Evolutionary conservation across 2,888 invertebrate genomes (phyloP).

Genomic region (Erebia ligea): DNA sequence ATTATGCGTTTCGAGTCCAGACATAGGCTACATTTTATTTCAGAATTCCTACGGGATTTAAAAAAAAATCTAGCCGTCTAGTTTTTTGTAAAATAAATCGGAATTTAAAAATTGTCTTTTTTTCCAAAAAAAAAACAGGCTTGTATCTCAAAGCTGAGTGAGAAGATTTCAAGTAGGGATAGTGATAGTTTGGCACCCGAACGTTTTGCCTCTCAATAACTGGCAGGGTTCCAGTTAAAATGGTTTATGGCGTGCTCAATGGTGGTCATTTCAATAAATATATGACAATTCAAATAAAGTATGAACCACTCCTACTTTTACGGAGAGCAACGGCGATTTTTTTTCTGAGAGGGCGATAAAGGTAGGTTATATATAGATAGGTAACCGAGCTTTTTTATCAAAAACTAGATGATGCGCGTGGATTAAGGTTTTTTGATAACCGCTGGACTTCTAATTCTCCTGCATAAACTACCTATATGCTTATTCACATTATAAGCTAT

Average conservation of each 20-base stretch:
- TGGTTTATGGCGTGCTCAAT: slow-evolving; percentile 22
- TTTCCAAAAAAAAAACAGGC: not conserved
- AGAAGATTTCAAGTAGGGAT: slow-evolving; percentile 7
- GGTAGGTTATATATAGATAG: too few species aligned
- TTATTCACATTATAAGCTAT: too few species aligned
- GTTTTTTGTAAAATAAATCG: too few species aligned
- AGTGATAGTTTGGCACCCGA: slow-evolving; percentile 27
- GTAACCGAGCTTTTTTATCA: too few species aligned
- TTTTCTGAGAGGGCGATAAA: too few species aligned
- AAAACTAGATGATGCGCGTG: too few species aligned
- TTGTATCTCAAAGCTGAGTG: not conserved
- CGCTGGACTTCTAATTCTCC: too few species aligned
- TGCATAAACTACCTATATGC: too few species aligned
- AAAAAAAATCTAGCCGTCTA: not conserved
- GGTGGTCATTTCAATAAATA: slow-evolving; percentile 12
- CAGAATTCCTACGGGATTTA: too few species aligned
- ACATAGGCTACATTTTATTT: too few species aligned
- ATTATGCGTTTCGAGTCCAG: too few species aligned
- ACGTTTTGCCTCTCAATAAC: slow-evolving; percentile 21
- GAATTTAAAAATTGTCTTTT: not conserved
- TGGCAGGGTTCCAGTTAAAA: slow-evolving; percentile 32
- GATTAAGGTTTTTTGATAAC: too few species aligned
- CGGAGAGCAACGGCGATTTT: not conserved
- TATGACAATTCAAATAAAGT: slow-evolving; percentile 14
- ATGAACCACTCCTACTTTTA: not conserved